phyloP scores from a whole-genome alignment of 2,113 vertebrate genomes.

The Siniperca knerii region DNA sequence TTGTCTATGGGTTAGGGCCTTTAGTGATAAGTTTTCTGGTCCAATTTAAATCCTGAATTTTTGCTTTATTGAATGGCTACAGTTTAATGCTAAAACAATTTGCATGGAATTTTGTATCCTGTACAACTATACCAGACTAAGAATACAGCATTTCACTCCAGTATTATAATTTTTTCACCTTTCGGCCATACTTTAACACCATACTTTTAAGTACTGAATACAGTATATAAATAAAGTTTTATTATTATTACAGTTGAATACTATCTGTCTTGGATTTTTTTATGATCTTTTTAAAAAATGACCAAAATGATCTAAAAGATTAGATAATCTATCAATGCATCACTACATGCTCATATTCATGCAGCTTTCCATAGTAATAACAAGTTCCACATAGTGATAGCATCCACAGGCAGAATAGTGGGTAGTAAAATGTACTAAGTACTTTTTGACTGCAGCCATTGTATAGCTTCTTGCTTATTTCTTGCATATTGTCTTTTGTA shows the following conservation, averaged over 20 bases:
- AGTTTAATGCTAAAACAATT: neutral
- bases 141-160: neutral
- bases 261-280: neutral
- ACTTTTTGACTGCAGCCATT: neutral
- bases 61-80: neutral
- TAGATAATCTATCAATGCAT: too few relatives aligned
- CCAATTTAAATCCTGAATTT: neutral
- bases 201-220: too few relatives aligned
- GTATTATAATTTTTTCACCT: neutral
- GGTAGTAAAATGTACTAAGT: neutral
- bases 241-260: too few relatives aligned
- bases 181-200: too few relatives aligned
- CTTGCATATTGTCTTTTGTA: neutral
- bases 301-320: too few relatives aligned
- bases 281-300: too few relatives aligned
- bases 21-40: slow-evolving; percentile 9
- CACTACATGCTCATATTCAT: too few relatives aligned
- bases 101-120: neutral
- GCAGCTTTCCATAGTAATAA: too few relatives aligned
- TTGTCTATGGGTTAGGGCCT: slow-evolving; percentile 9
- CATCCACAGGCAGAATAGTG: neutral
- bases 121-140: neutral
- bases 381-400: neutral
- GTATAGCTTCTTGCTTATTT: neutral
- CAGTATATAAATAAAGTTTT: too few relatives aligned